Evolutionary conservation across 2,797 vertebrate genomes (phyloP).

Genomic region (Pseudopleuronectes americanus): DNA sequence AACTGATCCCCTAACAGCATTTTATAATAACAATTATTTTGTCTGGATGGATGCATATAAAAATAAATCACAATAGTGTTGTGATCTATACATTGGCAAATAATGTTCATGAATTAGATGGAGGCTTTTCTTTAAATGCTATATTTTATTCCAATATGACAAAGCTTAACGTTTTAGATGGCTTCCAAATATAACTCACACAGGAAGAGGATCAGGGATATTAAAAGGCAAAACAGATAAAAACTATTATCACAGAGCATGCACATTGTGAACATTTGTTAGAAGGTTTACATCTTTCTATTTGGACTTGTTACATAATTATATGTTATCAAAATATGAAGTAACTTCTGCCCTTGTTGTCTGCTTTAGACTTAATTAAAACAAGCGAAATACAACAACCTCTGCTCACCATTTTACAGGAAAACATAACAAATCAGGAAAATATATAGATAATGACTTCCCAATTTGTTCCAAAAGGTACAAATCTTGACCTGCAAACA

Average conservation of each 20-base stretch:
- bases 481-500: slow-evolving; percentile 10
- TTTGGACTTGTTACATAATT: not conserved
- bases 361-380: not conserved
- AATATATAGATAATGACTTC: not conserved
- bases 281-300: not conserved
- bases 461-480: slow-evolving; percentile 8
- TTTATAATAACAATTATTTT: too few species aligned
- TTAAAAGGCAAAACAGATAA: slow-evolving; percentile 19
- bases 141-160: slow-evolving; percentile 33
- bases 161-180: slow-evolving; percentile 10
- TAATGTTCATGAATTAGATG: not conserved
- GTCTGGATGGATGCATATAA: not conserved
- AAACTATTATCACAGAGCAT: slow-evolving; percentile 19
- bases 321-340: slow-evolving; percentile 11
- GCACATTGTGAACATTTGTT: slow-evolving; percentile 10
- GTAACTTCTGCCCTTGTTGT: not conserved
- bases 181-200: slow-evolving; percentile 3
- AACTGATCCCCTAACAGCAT: too few species aligned
- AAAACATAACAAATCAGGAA: slow-evolving; percentile 8
- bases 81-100: not conserved
- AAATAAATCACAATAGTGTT: not conserved
- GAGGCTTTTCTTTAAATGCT: not conserved
- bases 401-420: not conserved
- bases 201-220: not conserved
- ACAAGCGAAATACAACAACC: not conserved